phyloP scores from a whole-genome alignment of 1,140 invertebrate species.

The Metopolophium dirhodum region DNA sequence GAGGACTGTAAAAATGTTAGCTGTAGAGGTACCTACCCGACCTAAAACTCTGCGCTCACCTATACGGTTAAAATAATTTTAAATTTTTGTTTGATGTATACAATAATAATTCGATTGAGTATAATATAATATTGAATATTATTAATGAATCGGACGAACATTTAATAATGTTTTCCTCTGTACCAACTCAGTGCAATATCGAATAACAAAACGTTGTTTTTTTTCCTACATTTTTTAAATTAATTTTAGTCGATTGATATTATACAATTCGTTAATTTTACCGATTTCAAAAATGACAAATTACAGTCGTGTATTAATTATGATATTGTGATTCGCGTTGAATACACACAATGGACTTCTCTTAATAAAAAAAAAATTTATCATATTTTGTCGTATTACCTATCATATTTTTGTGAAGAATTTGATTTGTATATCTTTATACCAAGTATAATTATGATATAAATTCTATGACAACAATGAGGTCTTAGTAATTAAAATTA shows the following conservation, averaged over 20 bases:
- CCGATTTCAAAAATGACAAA: neutral
- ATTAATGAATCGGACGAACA: neutral
- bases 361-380: too few species aligned
- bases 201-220: neutral
- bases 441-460: neutral
- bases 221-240: neutral
- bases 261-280: neutral
- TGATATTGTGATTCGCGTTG: neutral
- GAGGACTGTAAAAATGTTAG: neutral
- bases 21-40: neutral
- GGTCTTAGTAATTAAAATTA: neutral
- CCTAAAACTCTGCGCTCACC: neutral
- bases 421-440: neutral
- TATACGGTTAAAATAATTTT: neutral
- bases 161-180: neutral
- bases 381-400: too few species aligned
- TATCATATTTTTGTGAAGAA: neutral
- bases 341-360: neutral
- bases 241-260: neutral
- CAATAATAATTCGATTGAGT: neutral
- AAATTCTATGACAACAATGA: neutral
- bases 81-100: neutral
- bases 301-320: neutral
- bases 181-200: neutral
- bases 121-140: neutral